Evolutionary conservation across 2,113 vertebrate species (phyloP).

Genomic region (Lagopus leucura): DNA sequence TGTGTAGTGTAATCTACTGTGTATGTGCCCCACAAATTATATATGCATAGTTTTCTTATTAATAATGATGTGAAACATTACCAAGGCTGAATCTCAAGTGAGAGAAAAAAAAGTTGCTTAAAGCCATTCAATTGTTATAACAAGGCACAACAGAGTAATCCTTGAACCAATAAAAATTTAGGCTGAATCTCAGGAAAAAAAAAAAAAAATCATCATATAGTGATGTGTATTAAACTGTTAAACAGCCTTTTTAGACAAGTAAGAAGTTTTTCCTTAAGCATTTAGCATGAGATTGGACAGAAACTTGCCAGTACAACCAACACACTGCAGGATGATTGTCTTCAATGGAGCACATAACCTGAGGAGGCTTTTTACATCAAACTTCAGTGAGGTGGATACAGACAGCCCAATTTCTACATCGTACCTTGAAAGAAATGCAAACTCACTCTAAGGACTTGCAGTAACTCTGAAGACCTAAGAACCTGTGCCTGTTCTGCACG

Average conservation of each 20-base stretch:
- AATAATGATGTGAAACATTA: neutral
- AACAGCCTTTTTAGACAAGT: neutral
- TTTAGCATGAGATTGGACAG: neutral
- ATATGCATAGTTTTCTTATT: neutral
- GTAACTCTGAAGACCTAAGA: neutral
- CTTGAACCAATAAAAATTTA: neutral
- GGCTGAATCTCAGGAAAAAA: neutral
- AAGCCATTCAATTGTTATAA: neutral
- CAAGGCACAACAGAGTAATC: neutral
- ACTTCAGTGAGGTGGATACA: rapidly evolving
- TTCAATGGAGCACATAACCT: neutral
- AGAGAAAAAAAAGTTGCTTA: neutral
- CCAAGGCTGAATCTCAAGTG: neutral
- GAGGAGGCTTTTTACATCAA: neutral
- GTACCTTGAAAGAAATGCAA: neutral
- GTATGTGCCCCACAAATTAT: neutral
- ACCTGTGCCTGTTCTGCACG: neutral
- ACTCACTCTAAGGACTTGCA: neutral
- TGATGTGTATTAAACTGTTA: neutral
- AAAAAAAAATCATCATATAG: neutral
- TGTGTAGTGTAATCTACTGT: neutral
- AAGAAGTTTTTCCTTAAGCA: neutral
- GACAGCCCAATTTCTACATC: neutral
- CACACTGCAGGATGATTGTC: neutral
- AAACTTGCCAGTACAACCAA: neutral